Evolutionary conservation across 2,113 vertebrate species (phyloP), one percentile per base, ranked within the genome.

Genomic region (Aleadryas rufinucha): DNA sequence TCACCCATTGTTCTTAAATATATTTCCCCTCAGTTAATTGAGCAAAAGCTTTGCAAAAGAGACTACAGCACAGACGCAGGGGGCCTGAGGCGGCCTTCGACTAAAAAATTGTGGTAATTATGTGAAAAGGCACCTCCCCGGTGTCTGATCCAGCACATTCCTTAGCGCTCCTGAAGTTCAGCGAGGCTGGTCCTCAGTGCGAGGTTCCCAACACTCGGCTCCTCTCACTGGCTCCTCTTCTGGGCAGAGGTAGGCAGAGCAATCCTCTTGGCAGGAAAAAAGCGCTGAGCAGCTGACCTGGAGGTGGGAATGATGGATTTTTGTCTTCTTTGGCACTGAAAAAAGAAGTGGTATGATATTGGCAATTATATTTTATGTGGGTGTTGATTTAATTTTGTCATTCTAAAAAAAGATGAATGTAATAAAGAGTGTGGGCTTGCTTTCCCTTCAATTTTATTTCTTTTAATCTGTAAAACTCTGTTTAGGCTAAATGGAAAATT

Each of bases 311-410:
- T 92, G 89, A 84, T 52, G 75, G 77, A 90, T 95, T 95, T 92
- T 93, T 90, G 84, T 81, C 94, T 42, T 96, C 64, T 89, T 87
- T 91, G 86, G 65, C 91, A 94, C 86, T 82, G 59, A 64, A 93
- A 96, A 95, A 75, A 78, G 49, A 82, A 80, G 53, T 60, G 61
- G 72, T 90, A 87, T 93, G 63, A 89, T 86, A 90, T 53, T 84
- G 82, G 91, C 80, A 93, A 94, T 90, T 94, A 95, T 77, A 88
- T 90, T 93, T 95, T 71, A 53, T 96, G 95, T 94, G 92, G 96
- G 90, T 84, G 95, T 83, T 93, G 85, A 54, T 95, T 92, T 76
- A 94, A 93, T 93, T 96, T 93, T 96, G 90, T 95, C 90, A 64
- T 80, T 83, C 91, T 87, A 92, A 91, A 95, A 95, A 95, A 90